Evolutionary conservation across 1,140 invertebrate species (phyloP).

Genomic region (Heliothis virescens): DNA sequence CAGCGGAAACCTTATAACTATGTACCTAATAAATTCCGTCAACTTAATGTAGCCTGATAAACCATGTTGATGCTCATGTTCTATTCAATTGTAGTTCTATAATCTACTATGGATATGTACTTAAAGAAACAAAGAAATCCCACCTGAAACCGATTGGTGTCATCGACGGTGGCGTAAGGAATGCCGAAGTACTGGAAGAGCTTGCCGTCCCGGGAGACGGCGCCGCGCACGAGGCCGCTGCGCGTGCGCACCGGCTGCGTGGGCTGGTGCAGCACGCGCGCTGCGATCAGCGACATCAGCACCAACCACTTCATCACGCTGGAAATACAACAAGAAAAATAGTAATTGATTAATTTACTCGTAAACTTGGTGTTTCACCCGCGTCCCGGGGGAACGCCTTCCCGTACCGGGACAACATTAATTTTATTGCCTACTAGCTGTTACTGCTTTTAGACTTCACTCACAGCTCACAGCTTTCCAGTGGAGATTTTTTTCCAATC

Average conservation of each 20-base stretch:
- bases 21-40: too few species aligned
- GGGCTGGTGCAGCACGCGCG: conserved; percentile 70
- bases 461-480: too few species aligned
- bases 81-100: too few species aligned
- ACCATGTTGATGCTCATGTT: too few species aligned
- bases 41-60: too few species aligned
- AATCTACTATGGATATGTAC: too few species aligned
- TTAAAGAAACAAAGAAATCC: background rate
- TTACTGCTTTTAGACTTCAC: too few species aligned
- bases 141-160: conserved; percentile 76
- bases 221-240: conserved; percentile 69
- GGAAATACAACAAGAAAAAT: background rate
- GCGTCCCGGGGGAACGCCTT: background rate
- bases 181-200: conserved; percentile 75
- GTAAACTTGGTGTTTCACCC: too few species aligned
- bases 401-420: too few species aligned
- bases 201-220: conserved; percentile 66
- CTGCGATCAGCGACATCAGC: conserved; percentile 67
- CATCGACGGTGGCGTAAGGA: conserved; percentile 75
- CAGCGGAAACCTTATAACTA: conserved; percentile 22
- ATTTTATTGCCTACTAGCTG: too few species aligned
- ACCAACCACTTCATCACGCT: conserved; percentile 74
- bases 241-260: conserved; percentile 67
- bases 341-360: too few species aligned
- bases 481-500: too few species aligned